Percentiles rank a stretch among this genome's conserved stretches.
These are phyloP conservation scores for Embidobia sp. DNA, from an alignment of 2,888 invertebrate species.

Conservation along the genomic window DNA sequence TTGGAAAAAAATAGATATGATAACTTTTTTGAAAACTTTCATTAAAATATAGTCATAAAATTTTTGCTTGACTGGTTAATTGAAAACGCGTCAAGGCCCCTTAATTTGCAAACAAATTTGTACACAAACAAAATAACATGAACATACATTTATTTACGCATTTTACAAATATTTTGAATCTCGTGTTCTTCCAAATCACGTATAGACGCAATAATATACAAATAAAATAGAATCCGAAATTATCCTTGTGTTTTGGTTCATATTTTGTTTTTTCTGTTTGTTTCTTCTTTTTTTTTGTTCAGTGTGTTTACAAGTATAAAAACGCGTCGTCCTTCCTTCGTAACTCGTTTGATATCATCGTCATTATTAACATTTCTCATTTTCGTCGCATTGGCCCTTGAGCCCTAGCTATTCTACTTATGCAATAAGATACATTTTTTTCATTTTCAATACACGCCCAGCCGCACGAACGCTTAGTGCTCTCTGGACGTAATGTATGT, in stretches of 20 bases:
- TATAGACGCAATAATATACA: conserved; percentile 67
- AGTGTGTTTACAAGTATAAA: conserved; percentile 77
- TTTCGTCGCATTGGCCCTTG: conserved; percentile 72
- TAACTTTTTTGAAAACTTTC: conserved; percentile 27
- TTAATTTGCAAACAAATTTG: conserved; percentile 31
- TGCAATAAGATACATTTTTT: conserved; percentile 73
- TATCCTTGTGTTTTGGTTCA: conserved; percentile 66
- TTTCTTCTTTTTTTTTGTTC: conserved; percentile 54
- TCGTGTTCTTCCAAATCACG: conserved; percentile 60
- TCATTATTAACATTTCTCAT: conserved; percentile 70
- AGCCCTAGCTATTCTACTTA: conserved; percentile 79
- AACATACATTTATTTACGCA: conserved; percentile 41
- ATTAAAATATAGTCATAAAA: conserved; percentile 28
- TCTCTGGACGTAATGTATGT: conserved; percentile 55
- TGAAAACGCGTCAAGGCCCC: conserved; percentile 22
- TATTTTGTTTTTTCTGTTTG: conserved; percentile 41
- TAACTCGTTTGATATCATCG: conserved; percentile 68
- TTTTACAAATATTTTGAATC: conserved; percentile 30
- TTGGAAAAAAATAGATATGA: conserved; percentile 22
- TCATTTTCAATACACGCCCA: conserved; percentile 54
- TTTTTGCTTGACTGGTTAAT: conserved; percentile 20
- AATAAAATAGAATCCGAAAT: conserved; percentile 76
- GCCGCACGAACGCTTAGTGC: conserved; percentile 50
- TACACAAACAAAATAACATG: conserved; percentile 25
- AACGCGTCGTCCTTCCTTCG: conserved; percentile 72